phyloP scores from a whole-genome alignment of 2,888 invertebrate genomes.

The Ernsta delagoae region DNA sequence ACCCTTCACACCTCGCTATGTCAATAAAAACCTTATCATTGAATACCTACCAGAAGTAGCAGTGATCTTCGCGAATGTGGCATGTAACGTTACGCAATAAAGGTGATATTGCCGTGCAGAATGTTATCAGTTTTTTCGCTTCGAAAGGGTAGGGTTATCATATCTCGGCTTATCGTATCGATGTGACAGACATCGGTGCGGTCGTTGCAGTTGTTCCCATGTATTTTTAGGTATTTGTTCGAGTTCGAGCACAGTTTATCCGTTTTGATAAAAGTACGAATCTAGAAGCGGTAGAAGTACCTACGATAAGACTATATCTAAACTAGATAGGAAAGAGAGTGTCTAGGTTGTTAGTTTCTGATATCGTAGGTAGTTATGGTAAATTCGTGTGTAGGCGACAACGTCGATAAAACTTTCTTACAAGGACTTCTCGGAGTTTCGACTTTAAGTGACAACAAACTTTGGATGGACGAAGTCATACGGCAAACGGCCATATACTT shows the following conservation, averaged over 20 bases:
- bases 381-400: background rate
- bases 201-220: slow-evolving; percentile 7
- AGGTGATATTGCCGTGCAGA: slow-evolving; percentile 17
- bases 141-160: slow-evolving; percentile 22
- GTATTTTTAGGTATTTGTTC: slow-evolving; percentile 15
- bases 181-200: slow-evolving; percentile 9
- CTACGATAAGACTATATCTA: too few species aligned
- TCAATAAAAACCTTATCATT: slow-evolving; percentile 26
- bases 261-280: background rate
- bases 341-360: too few species aligned
- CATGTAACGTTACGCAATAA: slow-evolving; percentile 11
- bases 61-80: slow-evolving; percentile 23
- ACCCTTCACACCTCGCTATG: slow-evolving; percentile 22
- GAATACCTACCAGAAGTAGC: background rate
- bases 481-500: too few species aligned
- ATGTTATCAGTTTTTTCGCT: slow-evolving; percentile 25
- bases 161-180: slow-evolving; percentile 25
- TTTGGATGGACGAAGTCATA: slow-evolving; percentile 2
- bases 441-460: slow-evolving; percentile 6
- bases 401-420: slow-evolving; percentile 19
- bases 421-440: slow-evolving; percentile 9
- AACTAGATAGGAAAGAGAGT: too few species aligned
- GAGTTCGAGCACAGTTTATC: background rate
- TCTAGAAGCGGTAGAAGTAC: background rate
- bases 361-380: too few species aligned